phyloP scores from a whole-genome alignment of 2,888 invertebrate genomes.

The Bibio marci region DNA sequence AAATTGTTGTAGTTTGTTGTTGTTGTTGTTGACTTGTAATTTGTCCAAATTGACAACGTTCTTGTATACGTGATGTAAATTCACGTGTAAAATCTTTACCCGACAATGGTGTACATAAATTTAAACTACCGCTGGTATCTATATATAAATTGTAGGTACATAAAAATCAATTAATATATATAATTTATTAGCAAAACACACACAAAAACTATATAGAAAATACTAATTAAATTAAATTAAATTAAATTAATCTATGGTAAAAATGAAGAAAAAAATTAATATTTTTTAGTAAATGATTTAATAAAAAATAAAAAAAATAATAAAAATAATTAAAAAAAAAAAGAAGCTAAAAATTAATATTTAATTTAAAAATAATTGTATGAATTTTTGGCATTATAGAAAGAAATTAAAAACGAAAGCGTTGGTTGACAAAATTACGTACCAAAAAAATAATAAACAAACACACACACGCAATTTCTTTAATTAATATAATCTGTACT shows the following conservation, averaged over 20 bases:
- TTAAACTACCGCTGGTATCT: conserved; percentile 43
- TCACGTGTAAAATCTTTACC: conserved; percentile 37
- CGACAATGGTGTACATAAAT: conserved; percentile 42
- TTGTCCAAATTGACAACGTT: conserved; percentile 25
- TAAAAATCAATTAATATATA: conserved; percentile 11
- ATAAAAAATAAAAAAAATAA: too few species aligned
- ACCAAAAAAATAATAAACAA: too few species aligned
- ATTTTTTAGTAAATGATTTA: too few species aligned
- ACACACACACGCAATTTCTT: too few species aligned
- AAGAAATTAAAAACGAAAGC: too few species aligned
- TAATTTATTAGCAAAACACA: conserved; percentile 1
- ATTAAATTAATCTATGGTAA: too few species aligned
- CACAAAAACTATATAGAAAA: conserved; percentile 1
- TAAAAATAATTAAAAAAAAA: conserved; percentile 3
- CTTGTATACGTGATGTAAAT: conserved; percentile 41
- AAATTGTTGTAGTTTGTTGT: conserved; percentile 16
- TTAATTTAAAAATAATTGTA: too few species aligned
- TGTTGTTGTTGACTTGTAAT: conserved; percentile 8
- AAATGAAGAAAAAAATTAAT: neutral
- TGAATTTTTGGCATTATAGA: too few species aligned
- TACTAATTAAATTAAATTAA: neutral
- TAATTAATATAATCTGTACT: too few species aligned
- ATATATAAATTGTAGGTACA: conserved; percentile 11
- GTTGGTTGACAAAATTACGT: too few species aligned
- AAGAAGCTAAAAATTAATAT: conserved; percentile 1